Conservation (phyloP, 2,797 vertebrate species). For the Lagorchestes hirsutus region DNA sequence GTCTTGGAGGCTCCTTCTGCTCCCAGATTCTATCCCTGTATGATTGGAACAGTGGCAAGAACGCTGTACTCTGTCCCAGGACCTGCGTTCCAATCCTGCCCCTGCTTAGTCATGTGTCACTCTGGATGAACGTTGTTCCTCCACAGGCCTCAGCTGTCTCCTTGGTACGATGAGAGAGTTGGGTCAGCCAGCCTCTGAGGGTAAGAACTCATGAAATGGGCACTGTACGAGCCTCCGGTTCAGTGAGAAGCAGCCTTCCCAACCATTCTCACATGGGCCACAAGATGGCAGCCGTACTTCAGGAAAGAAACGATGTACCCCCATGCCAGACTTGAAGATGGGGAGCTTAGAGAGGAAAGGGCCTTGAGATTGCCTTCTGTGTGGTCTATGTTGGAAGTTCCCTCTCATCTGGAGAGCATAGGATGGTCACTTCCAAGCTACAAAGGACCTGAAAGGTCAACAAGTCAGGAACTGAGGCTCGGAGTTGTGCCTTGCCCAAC, state of each 20-base stretch:
- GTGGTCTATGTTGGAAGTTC: not conserved
- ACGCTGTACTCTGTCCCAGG: not conserved
- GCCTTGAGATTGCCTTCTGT: not conserved
- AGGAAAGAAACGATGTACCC: not conserved
- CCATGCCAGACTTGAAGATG: not conserved
- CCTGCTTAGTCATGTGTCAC: not conserved
- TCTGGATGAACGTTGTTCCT: not conserved
- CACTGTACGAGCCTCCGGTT: rapidly evolving
- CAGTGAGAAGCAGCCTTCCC: not conserved
- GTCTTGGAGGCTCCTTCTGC: not conserved
- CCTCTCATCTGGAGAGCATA: not conserved
- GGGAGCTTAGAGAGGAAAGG: not conserved
- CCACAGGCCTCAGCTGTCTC: not conserved
- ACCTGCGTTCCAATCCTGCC: not conserved
- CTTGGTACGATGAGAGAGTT: not conserved
- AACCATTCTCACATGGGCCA: not conserved
- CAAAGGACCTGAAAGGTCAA: no score
- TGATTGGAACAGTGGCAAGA: not conserved
- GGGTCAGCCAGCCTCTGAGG: not conserved
- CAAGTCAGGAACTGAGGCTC: not conserved
- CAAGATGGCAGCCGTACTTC: not conserved
- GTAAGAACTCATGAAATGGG: not conserved
- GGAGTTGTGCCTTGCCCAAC: not conserved
- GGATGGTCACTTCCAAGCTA: no score
- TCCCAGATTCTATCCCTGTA: not conserved